Percentiles rank a stretch among this genome's conserved stretches.
These are phyloP conservation scores for Salvelinus fontinalis DNA, from an alignment of 2,113 vertebrate genomes.

Conservation along the genomic window DNA sequence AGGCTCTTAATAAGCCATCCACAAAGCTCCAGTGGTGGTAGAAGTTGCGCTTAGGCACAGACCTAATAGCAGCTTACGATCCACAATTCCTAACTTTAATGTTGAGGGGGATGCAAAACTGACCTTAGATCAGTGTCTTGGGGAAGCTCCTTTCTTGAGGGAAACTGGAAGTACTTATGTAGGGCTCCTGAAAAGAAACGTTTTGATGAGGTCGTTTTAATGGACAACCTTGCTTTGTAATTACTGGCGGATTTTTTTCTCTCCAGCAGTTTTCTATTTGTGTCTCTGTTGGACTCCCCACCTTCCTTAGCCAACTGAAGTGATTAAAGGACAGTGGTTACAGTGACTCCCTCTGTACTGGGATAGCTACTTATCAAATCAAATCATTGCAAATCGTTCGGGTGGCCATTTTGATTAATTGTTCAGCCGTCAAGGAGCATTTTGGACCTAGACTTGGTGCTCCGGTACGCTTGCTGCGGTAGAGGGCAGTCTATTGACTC, in stretches of 20 bases:
- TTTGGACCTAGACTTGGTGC: no score
- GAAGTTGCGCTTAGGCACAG: neutral
- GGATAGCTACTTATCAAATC: neutral
- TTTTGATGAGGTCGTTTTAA: slow-evolving; percentile 49
- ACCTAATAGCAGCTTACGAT: neutral
- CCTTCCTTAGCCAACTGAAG: slow-evolving; percentile 13
- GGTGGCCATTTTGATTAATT: no score
- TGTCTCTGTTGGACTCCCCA: slow-evolving; percentile 11
- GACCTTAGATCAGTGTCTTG: neutral
- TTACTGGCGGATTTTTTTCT: slow-evolving; percentile 52
- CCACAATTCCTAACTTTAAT: neutral
- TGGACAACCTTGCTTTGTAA: slow-evolving; percentile 47
- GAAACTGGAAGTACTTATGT: neutral
- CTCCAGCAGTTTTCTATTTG: slow-evolving; percentile 1
- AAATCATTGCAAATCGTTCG: no score
- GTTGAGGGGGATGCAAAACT: neutral
- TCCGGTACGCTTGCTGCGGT: no score
- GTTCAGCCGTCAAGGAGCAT: no score
- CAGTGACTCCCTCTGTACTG: neutral
- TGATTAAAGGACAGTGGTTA: neutral
- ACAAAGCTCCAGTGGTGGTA: neutral
- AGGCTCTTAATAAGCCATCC: neutral
- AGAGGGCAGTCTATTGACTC: no score
- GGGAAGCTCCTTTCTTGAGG: neutral
- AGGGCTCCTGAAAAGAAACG: slow-evolving; percentile 3